These are phyloP conservation scores for Ctena decussata DNA, from an alignment of 2,888 invertebrate species.

Conservation along the genomic window DNA sequence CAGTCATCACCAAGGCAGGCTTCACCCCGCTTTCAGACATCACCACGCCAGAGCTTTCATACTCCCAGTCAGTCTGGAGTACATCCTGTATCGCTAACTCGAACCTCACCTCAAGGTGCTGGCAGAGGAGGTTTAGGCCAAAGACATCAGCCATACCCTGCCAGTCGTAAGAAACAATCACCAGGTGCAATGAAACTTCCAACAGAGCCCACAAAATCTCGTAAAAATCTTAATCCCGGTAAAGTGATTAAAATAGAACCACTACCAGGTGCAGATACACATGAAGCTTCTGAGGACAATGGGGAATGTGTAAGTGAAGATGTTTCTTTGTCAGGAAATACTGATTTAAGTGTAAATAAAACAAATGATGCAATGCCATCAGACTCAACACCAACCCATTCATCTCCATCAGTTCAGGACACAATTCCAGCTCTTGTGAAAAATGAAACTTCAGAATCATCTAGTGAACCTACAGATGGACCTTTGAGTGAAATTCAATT, in stretches of 20 bases:
- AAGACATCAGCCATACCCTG: not conserved
- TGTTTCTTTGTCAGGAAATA: not conserved
- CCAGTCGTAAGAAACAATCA: not conserved
- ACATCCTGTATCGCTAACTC: not conserved
- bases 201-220: not conserved
- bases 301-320: not conserved
- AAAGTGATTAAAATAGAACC: not conserved
- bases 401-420: not conserved
- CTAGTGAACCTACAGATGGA: not conserved
- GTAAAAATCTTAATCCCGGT: not conserved
- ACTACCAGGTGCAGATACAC: not conserved
- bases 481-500: not conserved
- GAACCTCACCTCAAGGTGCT: not conserved
- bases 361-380: not conserved
- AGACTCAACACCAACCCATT: not conserved
- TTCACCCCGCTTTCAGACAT: not conserved
- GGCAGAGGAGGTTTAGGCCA: not conserved
- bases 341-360: not conserved
- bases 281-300: not conserved
- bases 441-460: not conserved
- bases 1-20: not conserved
- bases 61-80: not conserved
- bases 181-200: not conserved
- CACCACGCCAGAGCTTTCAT: not conserved
- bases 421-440: not conserved